Conservation (phyloP, 2,888 invertebrate genomes). For the Volucella bombylans region DNA sequence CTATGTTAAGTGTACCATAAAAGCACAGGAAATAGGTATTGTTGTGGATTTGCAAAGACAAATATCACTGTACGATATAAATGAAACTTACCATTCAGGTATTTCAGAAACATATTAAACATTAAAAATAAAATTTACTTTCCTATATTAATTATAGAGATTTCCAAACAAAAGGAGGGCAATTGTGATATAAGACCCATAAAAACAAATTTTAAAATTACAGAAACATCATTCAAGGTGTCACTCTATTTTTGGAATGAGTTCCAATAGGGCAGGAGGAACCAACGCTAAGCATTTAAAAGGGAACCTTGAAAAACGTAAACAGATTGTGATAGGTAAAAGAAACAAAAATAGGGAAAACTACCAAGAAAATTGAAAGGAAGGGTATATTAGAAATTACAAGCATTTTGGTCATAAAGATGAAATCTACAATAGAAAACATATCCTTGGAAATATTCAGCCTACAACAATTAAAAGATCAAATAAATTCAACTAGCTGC, state of each 20-base stretch:
- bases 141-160: too few relatives aligned
- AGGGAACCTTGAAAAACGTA: slow-evolving; percentile 7
- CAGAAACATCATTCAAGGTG: not conserved
- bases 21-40: too few relatives aligned
- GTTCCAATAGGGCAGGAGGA: slow-evolving; percentile 1
- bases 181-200: too few relatives aligned
- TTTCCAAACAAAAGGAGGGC: too few relatives aligned
- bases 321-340: slow-evolving; percentile 21
- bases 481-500: not conserved
- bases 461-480: not conserved
- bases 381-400: slow-evolving; percentile 26
- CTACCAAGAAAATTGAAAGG: slow-evolving; percentile 2
- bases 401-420: slow-evolving; percentile 15
- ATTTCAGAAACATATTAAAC: too few relatives aligned
- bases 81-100: too few relatives aligned
- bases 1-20: too few relatives aligned
- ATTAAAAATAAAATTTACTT: too few relatives aligned
- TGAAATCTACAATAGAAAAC: slow-evolving; percentile 20
- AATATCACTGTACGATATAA: too few relatives aligned
- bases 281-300: slow-evolving; percentile 13
- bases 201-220: not conserved
- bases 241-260: not conserved
- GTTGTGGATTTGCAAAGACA: too few relatives aligned
- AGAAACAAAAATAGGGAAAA: slow-evolving; percentile 16
- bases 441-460: slow-evolving; percentile 12